Conservation (phyloP, 1,140 invertebrate species). For the Procambarus clarkii region DNA sequence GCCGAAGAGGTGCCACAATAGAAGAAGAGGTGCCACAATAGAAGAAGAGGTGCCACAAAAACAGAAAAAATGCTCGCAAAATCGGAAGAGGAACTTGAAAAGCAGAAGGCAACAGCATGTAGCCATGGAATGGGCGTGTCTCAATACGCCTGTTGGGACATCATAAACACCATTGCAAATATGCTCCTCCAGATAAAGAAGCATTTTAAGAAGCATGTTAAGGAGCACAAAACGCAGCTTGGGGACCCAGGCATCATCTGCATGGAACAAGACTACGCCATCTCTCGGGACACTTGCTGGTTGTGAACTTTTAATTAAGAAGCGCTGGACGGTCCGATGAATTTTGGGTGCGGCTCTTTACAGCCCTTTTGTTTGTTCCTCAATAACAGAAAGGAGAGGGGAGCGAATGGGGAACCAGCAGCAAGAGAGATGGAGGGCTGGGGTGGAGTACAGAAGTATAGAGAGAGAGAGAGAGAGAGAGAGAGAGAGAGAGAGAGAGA, state of each 20-base stretch:
- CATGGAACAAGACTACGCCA: slow-evolving; percentile 29
- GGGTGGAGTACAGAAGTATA: not conserved
- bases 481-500: not conserved
- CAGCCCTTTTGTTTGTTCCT: slow-evolving; percentile 40
- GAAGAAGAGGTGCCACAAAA: no score
- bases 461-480: slow-evolving; percentile 33
- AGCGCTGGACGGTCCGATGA: slow-evolving; percentile 19
- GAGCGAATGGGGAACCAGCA: not conserved
- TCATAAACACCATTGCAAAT: not conserved
- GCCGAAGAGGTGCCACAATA: no score
- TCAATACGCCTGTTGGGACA: not conserved
- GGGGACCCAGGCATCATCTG: slow-evolving; percentile 34
- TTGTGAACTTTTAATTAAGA: slow-evolving; percentile 66
- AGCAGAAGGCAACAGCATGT: not conserved
- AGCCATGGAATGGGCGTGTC: not conserved
- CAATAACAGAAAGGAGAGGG: not conserved
- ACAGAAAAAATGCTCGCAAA: no score
- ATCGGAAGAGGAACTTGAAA: not conserved
- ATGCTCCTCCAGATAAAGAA: not conserved
- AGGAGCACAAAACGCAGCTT: not conserved
- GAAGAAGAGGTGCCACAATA: no score
- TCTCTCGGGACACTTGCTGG: slow-evolving; percentile 42
- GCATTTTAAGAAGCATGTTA: not conserved
- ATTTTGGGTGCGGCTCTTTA: slow-evolving; percentile 40
- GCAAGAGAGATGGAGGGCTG: not conserved